phyloP scores from a whole-genome alignment of 2,888 invertebrate genomes.

The Diaperis boleti region DNA sequence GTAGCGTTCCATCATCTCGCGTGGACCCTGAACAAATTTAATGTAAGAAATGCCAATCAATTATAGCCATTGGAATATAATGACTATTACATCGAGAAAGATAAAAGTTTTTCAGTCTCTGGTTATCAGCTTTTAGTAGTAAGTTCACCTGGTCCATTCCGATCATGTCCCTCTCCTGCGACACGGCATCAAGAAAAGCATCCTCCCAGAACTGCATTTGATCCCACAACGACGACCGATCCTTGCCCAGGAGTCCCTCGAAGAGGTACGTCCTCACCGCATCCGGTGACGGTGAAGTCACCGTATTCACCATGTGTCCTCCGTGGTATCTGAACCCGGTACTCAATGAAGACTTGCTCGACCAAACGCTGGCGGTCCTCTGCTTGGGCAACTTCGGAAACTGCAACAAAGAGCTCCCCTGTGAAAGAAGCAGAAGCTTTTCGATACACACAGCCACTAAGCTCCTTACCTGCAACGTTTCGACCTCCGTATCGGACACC shows the following conservation, averaged over 20 bases:
- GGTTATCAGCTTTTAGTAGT: too few species aligned
- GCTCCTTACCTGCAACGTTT: conserved; percentile 85
- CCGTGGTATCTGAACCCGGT: conserved; percentile 90
- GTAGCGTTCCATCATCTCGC: conserved; percentile 99
- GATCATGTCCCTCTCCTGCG: conserved; percentile 97
- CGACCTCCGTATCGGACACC: conserved; percentile 94
- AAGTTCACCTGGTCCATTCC: conserved; percentile 93
- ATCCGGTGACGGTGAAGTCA: conserved; percentile 91
- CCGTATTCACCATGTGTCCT: conserved; percentile 86
- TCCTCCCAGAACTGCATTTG: conserved; percentile 99
- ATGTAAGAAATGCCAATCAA: conserved; percentile 2
- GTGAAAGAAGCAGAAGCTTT: not conserved
- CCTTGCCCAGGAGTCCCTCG: conserved; percentile 87
- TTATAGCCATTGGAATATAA: too few species aligned
- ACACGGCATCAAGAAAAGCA: conserved; percentile 96
- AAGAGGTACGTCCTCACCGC: conserved; percentile 91
- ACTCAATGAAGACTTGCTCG: conserved; percentile 90
- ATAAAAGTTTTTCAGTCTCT: too few species aligned
- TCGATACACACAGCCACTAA: too few species aligned
- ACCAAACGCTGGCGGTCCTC: conserved; percentile 91
- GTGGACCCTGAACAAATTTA: conserved; percentile 78
- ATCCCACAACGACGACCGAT: conserved; percentile 93
- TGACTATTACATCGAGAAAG: too few species aligned
- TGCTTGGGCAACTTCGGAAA: conserved; percentile 81
- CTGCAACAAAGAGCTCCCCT: conserved; percentile 63